phyloP scores from a whole-genome alignment of 1,140 invertebrate genomes.

The Drosophila pseudoobscura region DNA sequence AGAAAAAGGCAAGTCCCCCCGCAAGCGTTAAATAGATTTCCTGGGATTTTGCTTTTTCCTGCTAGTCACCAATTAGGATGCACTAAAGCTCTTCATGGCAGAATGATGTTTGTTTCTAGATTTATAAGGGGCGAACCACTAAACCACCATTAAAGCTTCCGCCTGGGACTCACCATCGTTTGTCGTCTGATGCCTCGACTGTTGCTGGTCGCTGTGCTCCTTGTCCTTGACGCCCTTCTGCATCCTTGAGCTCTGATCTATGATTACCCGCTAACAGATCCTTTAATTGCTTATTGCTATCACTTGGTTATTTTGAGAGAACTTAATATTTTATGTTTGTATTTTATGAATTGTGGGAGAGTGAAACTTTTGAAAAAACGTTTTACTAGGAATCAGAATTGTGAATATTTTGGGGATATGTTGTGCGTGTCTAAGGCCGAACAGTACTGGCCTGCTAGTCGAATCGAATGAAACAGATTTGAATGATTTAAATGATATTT shows the following conservation, averaged over 20 bases:
- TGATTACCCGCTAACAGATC: background rate
- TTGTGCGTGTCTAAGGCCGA: slow-evolving; percentile 16
- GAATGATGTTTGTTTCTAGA: no score
- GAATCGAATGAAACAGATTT: background rate
- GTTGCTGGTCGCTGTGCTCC: slow-evolving; percentile 43
- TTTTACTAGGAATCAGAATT: no score
- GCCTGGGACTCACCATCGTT: slow-evolving; percentile 36
- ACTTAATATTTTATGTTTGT: background rate
- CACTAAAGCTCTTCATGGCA: no score
- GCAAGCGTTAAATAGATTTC: no score
- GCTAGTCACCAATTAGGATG: no score
- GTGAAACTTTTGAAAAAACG: no score
- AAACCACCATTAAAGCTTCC: no score
- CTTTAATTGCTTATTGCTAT: background rate
- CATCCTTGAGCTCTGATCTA: slow-evolving; percentile 17
- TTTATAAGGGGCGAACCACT: no score
- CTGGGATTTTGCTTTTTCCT: no score
- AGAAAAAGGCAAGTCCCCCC: background rate
- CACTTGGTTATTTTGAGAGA: slow-evolving; percentile 2
- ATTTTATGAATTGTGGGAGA: no score
- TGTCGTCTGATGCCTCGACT: slow-evolving; percentile 24
- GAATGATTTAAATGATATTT: background rate
- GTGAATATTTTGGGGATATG: slow-evolving; percentile 8
- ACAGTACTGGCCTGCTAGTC: slow-evolving; percentile 31
- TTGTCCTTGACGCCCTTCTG: slow-evolving; percentile 63